Conservation (phyloP, 2,888 invertebrate species). For the Deilephila porcellus region DNA sequence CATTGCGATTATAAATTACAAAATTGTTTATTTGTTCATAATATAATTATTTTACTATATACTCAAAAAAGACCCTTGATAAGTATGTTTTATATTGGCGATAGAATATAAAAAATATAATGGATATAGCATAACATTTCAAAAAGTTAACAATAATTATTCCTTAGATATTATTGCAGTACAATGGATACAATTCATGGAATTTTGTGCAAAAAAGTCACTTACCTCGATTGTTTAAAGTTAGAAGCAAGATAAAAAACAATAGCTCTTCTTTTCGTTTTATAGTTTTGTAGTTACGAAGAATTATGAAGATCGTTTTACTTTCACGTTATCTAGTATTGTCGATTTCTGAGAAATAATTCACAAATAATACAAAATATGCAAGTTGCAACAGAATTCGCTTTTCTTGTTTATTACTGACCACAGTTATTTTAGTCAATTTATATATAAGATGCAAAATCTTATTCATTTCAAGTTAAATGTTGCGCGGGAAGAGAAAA, state of each 20-base stretch:
- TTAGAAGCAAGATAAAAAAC: neutral
- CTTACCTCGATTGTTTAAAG: too few species aligned
- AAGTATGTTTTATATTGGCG: too few species aligned
- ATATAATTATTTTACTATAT: too few species aligned
- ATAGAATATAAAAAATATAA: too few species aligned
- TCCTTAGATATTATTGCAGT: too few species aligned
- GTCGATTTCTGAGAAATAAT: neutral
- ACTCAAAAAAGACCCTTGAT: too few species aligned
- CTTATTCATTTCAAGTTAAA: neutral
- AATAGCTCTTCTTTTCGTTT: neutral
- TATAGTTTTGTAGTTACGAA: neutral
- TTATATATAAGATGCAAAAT: neutral
- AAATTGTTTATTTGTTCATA: too few species aligned
- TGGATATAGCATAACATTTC: too few species aligned
- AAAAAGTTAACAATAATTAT: too few species aligned
- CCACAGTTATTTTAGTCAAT: slow-evolving; percentile 2
- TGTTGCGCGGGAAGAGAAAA: neutral
- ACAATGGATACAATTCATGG: too few species aligned
- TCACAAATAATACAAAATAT: neutral
- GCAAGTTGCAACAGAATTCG: neutral
- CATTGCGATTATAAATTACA: neutral
- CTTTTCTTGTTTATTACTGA: neutral
- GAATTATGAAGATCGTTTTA: neutral
- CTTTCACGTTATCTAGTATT: neutral
- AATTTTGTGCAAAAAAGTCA: too few species aligned